Evolutionary conservation across 2,888 invertebrate species (phyloP), one percentile per base, ranked within the genome.

Genomic region (Mesoligia furuncula): DNA sequence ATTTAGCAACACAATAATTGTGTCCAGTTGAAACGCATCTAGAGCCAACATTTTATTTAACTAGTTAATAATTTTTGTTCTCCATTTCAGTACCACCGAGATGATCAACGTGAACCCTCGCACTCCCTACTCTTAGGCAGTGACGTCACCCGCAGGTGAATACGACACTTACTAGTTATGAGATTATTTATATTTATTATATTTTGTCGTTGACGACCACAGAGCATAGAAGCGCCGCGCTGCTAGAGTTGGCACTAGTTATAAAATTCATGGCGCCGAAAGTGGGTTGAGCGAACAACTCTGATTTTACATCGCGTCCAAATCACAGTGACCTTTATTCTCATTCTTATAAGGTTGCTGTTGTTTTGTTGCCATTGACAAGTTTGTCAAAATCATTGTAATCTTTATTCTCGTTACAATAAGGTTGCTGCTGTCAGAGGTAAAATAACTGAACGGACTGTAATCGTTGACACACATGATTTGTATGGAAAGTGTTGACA

Each of bases 51-150:
- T 45, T 27, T 71, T 54, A 27, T 42, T 15, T 13, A 61, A 42
- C 71, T 20, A 1, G 61, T 72, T 51, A 0, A 42, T 77, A 45
- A 76, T 45, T 64, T 24, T 92, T 91, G 66, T 85, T 95, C 93
- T 91, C 92, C 91, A 92, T 97, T 97, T 81, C 97, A 99, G 99
- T 95, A 98, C 98, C 68, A 98, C 98, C 89, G 99, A 99, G 96
- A 98, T 99, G 98, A 98, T 99, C 91, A 98, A 98, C 95, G 98
- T 99, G 73, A 98, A 98, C 92, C 98, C 98, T 61, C 97, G 98
- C 90, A 99, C 99, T 54, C 98, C 98, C 24, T 99, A 98, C 93
- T 98, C 98, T 87, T 98, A 97, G 97, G 65, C 61, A 20, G 59
- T 59, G 68, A 73, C 57, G 73, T 65, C 75, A 64, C 17, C 62